These are phyloP conservation scores for Azemiops feae DNA, from an alignment of 2,113 vertebrate genomes.

Conservation along the genomic window DNA sequence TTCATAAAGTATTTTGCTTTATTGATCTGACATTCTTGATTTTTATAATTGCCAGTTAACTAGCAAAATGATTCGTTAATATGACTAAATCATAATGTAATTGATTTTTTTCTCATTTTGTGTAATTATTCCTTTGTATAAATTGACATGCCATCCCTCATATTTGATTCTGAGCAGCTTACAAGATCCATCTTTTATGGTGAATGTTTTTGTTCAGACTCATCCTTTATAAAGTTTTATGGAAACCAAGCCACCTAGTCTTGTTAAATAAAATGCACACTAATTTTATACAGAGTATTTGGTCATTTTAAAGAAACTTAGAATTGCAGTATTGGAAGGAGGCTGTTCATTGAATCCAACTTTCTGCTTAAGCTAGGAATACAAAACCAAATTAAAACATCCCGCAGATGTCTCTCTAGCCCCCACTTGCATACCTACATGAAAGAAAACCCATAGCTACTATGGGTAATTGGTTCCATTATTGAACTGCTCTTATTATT, in stretches of 20 bases:
- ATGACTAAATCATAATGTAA: neutral
- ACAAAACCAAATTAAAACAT: neutral
- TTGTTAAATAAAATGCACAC: neutral
- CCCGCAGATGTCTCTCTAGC: neutral
- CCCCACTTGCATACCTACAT: neutral
- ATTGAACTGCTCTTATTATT: neutral
- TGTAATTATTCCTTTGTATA: neutral
- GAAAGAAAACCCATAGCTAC: neutral
- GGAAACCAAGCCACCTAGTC: neutral
- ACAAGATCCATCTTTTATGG: neutral
- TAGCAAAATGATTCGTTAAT: neutral
- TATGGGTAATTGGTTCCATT: neutral
- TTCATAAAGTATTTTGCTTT: neutral
- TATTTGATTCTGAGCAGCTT: neutral
- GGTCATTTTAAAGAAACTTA: neutral
- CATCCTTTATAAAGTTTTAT: neutral
- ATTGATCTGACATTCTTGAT: neutral
- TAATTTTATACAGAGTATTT: neutral
- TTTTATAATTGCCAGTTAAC: neutral
- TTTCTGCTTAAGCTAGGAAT: neutral
- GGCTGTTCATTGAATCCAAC: neutral
- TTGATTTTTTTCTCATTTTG: neutral
- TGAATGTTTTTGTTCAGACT: neutral
- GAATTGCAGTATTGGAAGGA: neutral
- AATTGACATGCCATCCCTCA: neutral